These are phyloP conservation scores for Sialia sialis DNA, from an alignment of 2,113 vertebrate genomes.

Conservation along the genomic window DNA sequence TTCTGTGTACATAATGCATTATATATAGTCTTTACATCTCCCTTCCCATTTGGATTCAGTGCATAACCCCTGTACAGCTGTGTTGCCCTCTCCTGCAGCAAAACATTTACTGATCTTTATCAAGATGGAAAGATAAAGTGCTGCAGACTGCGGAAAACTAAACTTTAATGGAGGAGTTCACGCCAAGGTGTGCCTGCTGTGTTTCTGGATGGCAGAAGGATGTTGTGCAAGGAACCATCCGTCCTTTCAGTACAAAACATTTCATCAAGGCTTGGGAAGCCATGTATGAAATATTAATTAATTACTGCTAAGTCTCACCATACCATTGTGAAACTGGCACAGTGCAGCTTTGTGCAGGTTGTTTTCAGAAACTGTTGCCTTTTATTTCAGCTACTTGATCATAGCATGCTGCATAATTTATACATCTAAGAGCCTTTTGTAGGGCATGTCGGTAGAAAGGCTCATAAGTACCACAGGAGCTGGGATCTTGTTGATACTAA, in stretches of 20 bases:
- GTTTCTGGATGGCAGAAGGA: background rate
- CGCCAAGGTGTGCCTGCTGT: background rate
- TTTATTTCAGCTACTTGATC: constrained; percentile 30
- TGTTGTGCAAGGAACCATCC: background rate
- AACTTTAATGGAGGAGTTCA: background rate
- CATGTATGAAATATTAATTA: constrained; percentile 17
- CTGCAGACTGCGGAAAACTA: background rate
- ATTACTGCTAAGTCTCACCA: background rate
- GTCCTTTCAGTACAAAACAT: rapidly evolving
- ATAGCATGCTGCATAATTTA: constrained; percentile 53
- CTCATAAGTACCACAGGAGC: background rate
- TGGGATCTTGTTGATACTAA: background rate
- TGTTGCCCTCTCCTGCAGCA: background rate
- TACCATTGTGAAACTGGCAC: background rate
- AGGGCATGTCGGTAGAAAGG: background rate
- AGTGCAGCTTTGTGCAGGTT: background rate
- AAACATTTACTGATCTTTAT: background rate
- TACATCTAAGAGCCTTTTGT: constrained; percentile 17
- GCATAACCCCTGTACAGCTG: background rate
- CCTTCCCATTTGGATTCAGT: background rate
- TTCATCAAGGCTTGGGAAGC: background rate
- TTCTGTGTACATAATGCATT: background rate
- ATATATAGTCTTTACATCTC: background rate
- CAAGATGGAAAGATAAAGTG: background rate
- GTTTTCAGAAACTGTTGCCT: constrained; percentile 21